phyloP scores from a whole-genome alignment of 2,797 vertebrate genomes.

The Myiotriccus ornatus region DNA sequence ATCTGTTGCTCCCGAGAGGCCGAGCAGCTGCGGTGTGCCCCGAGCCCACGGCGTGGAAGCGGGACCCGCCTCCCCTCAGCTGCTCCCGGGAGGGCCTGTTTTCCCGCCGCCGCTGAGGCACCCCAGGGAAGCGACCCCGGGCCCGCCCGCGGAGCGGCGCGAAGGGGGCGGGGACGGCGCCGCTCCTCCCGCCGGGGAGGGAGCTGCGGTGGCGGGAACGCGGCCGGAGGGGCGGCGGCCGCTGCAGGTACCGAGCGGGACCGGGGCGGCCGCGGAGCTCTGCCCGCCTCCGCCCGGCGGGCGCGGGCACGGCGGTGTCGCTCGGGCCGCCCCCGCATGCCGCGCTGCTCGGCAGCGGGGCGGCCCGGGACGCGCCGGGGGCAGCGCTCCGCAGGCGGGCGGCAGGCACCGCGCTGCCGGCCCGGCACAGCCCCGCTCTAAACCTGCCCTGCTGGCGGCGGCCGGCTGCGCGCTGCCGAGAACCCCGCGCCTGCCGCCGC shows the following conservation, averaged over 20 bases:
- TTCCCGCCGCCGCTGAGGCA: too few species aligned
- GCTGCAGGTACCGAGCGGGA: neutral
- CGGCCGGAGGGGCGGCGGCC: neutral
- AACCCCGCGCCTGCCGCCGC: neutral
- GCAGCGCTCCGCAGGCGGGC: neutral
- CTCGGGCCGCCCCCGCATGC: neutral
- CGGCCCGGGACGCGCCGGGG: neutral
- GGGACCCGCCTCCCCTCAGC: too few species aligned
- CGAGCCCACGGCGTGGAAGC: accelerated
- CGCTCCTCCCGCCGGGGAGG: neutral
- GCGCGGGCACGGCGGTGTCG: neutral
- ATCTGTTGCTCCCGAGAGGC: accelerated
- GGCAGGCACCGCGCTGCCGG: neutral
- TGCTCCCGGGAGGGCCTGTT: too few species aligned
- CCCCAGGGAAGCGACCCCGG: too few species aligned
- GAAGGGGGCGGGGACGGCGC: neutral
- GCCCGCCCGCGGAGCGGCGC: too few species aligned
- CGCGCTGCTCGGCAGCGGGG: neutral
- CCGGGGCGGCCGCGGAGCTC: neutral
- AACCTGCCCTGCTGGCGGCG: neutral
- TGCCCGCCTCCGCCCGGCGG: neutral
- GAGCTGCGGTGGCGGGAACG: neutral
- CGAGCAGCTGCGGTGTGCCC: accelerated
- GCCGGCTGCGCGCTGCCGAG: too few species aligned
- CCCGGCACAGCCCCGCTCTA: neutral